Evolutionary conservation across 2,888 invertebrate species (phyloP), one percentile per base, ranked within the genome.

Genomic region (Dorcus parallelipipedus): DNA sequence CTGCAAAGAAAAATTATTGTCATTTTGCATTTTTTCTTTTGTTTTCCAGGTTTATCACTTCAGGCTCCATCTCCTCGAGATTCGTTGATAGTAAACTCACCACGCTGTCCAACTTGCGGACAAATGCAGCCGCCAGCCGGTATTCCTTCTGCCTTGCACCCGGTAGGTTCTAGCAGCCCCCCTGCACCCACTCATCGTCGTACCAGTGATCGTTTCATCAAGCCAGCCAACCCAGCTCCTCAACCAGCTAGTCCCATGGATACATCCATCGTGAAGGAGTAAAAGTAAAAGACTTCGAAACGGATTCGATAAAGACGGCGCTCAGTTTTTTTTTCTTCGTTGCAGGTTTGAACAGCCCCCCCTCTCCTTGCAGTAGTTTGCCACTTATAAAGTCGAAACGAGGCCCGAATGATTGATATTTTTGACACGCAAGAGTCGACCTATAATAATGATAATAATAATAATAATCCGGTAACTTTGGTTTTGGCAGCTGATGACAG

Each of bases 121-220:
- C 88, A 89, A 74, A 75, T 84, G 65, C 79, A 83, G 73, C 73
- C 80, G 50, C 73, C 80, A 9, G 75, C 64, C 3, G 56, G 68
- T 58, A 64, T 69, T 45, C 62, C 71, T 38, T 64, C 83, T 79
- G 63, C 72, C 61, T 80, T 82, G 72, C 83, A 81, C 63, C 77
- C 80, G 64, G 80, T 69, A 47, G 71, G 70, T 38, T 69, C 73
- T 23, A 71, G 68, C 59, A 75, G 78, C 59, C 79, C 81, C 84
- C 72, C 84, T 80, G 77, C 85, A 85, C 68, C 89, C 85, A 77
- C 76, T 63, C 79, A 66, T 70, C 79, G 64, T 72, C 85, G 86
- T 81, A 83, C 89, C 41, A 88, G 88, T 69, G 93, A 93, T 76
- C 84, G 93, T 68, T 93, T 93, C 74, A 89, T 93, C 60, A 93